Evolutionary conservation across 2,113 vertebrate species (phyloP).

Genomic region (Notothenia rossii): DNA sequence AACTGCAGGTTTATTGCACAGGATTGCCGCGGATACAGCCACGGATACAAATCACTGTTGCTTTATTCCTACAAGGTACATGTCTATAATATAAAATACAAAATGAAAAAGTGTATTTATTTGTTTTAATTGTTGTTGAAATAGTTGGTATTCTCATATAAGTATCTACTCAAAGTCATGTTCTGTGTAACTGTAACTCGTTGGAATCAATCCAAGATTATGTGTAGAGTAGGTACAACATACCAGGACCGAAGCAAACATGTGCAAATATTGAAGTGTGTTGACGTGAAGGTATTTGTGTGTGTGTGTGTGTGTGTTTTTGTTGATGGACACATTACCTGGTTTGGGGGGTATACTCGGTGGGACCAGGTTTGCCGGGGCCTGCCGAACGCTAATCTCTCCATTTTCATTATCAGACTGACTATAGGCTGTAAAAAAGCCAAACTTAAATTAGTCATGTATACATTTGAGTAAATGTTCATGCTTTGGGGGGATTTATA

Average conservation of each 20-base stretch:
- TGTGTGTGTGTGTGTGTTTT: neutral
- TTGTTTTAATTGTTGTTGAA: neutral
- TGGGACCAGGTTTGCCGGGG: neutral
- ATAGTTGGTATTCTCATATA: neutral
- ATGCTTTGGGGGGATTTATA: neutral
- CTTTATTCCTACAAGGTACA: neutral
- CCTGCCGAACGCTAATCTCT: slow-evolving; percentile 69
- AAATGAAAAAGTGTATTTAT: neutral
- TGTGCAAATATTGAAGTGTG: neutral
- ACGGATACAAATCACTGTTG: too few species aligned
- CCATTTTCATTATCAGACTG: slow-evolving; percentile 82
- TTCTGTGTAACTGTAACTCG: neutral
- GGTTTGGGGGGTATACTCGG: slow-evolving; percentile 45
- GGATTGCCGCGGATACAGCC: neutral
- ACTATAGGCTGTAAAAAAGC: slow-evolving; percentile 74
- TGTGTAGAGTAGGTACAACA: rapidly evolving
- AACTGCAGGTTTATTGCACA: too few species aligned
- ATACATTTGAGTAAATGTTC: neutral
- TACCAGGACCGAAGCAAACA: slow-evolving; percentile 4
- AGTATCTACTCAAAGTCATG: neutral
- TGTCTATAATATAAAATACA: neutral
- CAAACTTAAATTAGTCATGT: neutral
- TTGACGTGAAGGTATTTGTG: neutral
- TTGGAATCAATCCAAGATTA: neutral
- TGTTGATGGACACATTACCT: slow-evolving; percentile 60